Percentiles rank a stretch among this genome's conserved stretches.
Evolutionary conservation across 2,888 invertebrate genomes (phyloP).

Genomic region (Ceratothoa steindachneri): DNA sequence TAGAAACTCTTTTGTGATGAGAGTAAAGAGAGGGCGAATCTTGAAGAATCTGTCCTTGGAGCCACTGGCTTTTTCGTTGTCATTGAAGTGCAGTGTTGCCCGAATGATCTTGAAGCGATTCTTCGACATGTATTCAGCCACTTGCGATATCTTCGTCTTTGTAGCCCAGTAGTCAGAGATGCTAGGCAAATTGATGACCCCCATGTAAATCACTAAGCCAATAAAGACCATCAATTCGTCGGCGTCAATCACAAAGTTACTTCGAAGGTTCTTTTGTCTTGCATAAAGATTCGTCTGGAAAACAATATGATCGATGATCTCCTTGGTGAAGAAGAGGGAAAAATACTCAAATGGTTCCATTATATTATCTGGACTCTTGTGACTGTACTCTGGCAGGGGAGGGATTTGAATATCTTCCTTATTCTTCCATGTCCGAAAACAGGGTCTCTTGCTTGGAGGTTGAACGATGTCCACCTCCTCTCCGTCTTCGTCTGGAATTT

Average conservation of each 20-base stretch:
- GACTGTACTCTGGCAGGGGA: background rate
- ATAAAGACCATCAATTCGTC: conserved; percentile 11
- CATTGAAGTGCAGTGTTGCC: conserved; percentile 14
- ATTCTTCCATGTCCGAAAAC: conserved; percentile 20
- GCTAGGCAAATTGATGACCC: background rate
- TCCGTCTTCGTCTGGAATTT: conserved; percentile 13
- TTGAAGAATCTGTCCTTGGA: conserved; percentile 24
- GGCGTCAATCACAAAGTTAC: background rate
- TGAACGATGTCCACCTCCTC: too few relatives aligned
- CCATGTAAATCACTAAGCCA: conserved; percentile 11
- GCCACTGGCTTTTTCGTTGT: conserved; percentile 3
- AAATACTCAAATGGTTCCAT: conserved; percentile 23
- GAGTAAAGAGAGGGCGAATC: conserved; percentile 1
- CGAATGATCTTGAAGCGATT: conserved; percentile 14
- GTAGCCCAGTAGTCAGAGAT: conserved; percentile 10
- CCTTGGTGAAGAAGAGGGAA: conserved; percentile 8
- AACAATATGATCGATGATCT: conserved; percentile 19
- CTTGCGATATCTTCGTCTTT: background rate
- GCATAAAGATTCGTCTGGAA: conserved; percentile 25
- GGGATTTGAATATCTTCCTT: conserved; percentile 15
- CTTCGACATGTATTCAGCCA: conserved; percentile 9
- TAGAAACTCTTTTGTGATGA: conserved; percentile 16
- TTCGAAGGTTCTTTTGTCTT: conserved; percentile 14
- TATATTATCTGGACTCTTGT: too few relatives aligned
- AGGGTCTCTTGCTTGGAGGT: too few relatives aligned